phyloP scores from a whole-genome alignment of 2,797 vertebrate species.

The Oreonectes daqikongensis region DNA sequence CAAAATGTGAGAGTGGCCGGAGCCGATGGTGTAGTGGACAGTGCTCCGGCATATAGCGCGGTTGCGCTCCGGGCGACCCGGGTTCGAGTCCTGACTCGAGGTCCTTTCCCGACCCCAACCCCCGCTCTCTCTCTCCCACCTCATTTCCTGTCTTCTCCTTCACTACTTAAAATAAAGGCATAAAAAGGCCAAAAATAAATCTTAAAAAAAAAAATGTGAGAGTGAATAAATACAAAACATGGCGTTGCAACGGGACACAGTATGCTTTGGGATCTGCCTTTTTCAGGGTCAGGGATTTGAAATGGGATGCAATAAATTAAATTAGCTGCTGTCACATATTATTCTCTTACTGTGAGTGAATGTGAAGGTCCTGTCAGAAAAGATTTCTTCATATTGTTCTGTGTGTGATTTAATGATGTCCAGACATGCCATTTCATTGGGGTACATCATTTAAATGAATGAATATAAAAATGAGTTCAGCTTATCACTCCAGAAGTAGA shows the following conservation, averaged over 20 bases:
- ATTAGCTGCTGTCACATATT: slow-evolving; percentile 6
- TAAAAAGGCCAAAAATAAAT: no score
- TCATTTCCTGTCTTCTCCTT: no score
- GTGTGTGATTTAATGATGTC: slow-evolving; percentile 1
- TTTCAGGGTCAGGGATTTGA: not conserved
- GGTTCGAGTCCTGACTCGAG: no score
- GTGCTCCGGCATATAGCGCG: no score
- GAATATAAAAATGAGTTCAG: slow-evolving; percentile 3
- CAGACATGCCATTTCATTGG: not conserved
- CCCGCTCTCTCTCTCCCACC: no score
- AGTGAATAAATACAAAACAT: not conserved
- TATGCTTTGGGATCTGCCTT: not conserved
- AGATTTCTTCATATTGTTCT: not conserved
- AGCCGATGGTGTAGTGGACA: no score
- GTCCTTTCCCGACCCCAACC: no score
- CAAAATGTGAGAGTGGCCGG: no score
- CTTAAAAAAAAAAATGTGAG: no score
- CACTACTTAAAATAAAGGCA: no score
- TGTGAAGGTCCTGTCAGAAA: slow-evolving; percentile 21
- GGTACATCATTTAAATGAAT: slow-evolving; percentile 2
- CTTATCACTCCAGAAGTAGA: not conserved
- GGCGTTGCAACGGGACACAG: not conserved
- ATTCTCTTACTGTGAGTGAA: not conserved
- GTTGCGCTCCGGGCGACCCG: no score
- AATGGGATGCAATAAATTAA: slow-evolving; percentile 7